phyloP scores from a whole-genome alignment of 1,140 invertebrate species.

The Temnothorax longispinosus region DNA sequence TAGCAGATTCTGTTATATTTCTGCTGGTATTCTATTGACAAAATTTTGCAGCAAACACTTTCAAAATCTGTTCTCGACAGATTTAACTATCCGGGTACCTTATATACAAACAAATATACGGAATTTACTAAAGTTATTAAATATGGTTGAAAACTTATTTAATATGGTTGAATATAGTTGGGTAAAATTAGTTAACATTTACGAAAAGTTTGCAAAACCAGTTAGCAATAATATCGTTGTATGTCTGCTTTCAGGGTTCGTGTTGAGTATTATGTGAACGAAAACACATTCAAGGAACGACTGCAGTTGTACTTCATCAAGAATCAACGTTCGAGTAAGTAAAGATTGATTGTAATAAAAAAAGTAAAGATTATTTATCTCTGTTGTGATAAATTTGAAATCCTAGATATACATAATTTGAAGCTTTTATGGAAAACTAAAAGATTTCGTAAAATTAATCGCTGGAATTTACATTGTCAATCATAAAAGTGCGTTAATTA shows the following conservation, averaged over 20 bases:
- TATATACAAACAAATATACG: neutral
- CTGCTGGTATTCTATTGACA: no score
- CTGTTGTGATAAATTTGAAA: neutral
- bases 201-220: neutral
- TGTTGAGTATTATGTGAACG: conserved; percentile 99
- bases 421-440: neutral
- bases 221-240: conserved; percentile 17
- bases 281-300: conserved; percentile 99
- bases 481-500: neutral
- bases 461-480: neutral
- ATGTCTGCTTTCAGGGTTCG: conserved; percentile 94
- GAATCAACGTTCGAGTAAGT: conserved; percentile 99
- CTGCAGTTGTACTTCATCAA: conserved; percentile 99
- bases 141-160: neutral
- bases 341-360: neutral
- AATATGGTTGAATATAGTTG: neutral
- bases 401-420: neutral
- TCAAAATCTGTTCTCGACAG: no score
- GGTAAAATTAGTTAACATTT: conserved; percentile 12
- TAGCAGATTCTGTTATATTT: no score
- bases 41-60: no score
- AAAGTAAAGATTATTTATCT: neutral
- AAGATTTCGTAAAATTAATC: neutral
- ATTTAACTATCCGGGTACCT: no score
- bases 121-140: neutral